phyloP scores from a whole-genome alignment of 30 jellyfish, hydroid and myxozoan genomes.

The Clytia hemisphaerica region DNA sequence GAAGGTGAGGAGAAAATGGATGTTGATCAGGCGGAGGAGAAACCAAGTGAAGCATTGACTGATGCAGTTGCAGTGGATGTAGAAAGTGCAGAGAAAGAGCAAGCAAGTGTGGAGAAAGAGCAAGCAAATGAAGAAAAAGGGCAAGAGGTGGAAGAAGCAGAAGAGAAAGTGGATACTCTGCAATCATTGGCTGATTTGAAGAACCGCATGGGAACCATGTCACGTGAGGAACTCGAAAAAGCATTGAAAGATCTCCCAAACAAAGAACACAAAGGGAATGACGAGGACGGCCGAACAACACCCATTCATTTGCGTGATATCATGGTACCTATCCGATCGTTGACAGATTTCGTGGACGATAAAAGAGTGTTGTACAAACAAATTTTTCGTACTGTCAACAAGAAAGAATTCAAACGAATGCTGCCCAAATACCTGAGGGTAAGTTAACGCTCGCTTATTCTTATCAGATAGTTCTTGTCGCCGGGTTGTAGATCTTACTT shows the following conservation, averaged over 20 bases:
- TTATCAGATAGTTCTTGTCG: too few relatives aligned
- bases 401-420: constrained; percentile 72
- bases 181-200: constrained; percentile 10
- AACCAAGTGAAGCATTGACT: constrained; percentile 6
- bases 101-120: background rate
- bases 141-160: background rate
- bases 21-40: background rate
- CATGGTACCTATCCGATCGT: constrained; percentile 27
- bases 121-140: background rate
- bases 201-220: constrained; percentile 28
- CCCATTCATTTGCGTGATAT: constrained; percentile 36
- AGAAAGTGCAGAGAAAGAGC: background rate
- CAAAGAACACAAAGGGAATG: background rate
- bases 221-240: constrained; percentile 28
- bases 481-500: too few relatives aligned
- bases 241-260: constrained; percentile 31
- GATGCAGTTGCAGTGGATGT: constrained; percentile 30
- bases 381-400: constrained; percentile 46
- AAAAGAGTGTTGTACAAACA: constrained; percentile 50
- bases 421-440: constrained; percentile 73
- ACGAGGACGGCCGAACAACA: constrained; percentile 29
- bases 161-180: background rate
- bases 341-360: constrained; percentile 47
- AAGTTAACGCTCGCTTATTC: too few relatives aligned
- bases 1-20: background rate